A percentile compares a stretch with the other conserved stretches of the same genome.
These are phyloP conservation scores for Bradysia coprophila DNA, from an alignment of 1,140 invertebrate species.

Conservation along the genomic window DNA sequence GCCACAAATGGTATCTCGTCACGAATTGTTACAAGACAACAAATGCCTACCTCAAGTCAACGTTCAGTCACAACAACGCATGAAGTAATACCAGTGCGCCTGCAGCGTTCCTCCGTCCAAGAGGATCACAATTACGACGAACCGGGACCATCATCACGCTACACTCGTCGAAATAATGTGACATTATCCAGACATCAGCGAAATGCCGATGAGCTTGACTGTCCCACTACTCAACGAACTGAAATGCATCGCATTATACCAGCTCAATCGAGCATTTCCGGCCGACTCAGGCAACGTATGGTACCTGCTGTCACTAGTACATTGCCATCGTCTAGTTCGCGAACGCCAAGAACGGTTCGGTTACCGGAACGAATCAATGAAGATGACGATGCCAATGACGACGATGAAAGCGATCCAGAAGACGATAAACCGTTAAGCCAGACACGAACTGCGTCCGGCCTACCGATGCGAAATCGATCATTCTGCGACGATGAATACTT, in stretches of 20 bases:
- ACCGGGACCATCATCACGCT: conserved; percentile 8
- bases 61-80: too few species aligned
- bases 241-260: conserved; percentile 14
- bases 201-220: conserved; percentile 20
- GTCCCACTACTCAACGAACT: conserved; percentile 8
- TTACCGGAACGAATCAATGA: too few species aligned
- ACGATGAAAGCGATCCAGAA: conserved; percentile 24
- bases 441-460: background rate
- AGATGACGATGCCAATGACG: conserved; percentile 7
- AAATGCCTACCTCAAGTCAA: too few species aligned
- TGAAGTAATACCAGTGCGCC: too few species aligned
- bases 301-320: too few species aligned
- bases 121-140: conserved; percentile 22
- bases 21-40: too few species aligned
- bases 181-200: conserved; percentile 20
- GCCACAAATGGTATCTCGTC: too few species aligned
- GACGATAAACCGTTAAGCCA: conserved; percentile 29
- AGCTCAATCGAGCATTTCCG: background rate
- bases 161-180: conserved; percentile 7
- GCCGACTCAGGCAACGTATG: background rate
- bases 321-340: too few species aligned
- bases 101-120: conserved; percentile 7
- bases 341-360: too few species aligned
- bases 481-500: background rate
- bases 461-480: background rate